Evolutionary conservation across 2,797 vertebrate species (phyloP).

Genomic region (Sparidentex hasta): DNA sequence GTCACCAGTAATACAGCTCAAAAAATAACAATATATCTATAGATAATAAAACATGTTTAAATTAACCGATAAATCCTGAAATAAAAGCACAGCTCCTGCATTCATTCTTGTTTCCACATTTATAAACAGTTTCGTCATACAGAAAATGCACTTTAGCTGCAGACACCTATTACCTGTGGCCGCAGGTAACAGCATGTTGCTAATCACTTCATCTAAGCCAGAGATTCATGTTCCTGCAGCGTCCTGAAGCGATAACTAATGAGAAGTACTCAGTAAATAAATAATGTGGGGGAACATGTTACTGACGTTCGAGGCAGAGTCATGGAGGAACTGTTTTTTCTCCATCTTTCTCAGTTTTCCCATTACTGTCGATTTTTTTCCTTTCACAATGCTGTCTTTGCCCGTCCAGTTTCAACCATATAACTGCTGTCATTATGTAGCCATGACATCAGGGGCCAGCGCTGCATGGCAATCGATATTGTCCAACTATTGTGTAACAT

Average conservation of each 20-base stretch:
- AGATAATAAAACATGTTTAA: not conserved
- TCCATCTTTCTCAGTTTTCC: not conserved
- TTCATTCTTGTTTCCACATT: not conserved
- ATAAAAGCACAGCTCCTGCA: not conserved
- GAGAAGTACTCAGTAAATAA: conserved; percentile 30
- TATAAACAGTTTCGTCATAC: not conserved
- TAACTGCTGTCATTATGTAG: not conserved
- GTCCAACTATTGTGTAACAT: not conserved
- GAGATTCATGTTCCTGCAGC: conserved; percentile 27
- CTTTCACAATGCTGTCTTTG: not conserved
- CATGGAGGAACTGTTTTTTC: not conserved
- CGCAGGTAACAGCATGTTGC: conserved; percentile 41
- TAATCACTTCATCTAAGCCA: conserved; percentile 62
- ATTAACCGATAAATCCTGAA: conserved; percentile 12
- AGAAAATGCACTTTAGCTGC: not conserved
- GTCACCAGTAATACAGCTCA: not conserved
- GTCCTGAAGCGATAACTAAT: conserved; percentile 25
- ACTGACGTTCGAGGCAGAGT: conserved; percentile 2
- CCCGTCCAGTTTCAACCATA: not conserved
- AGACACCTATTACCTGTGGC: not conserved
- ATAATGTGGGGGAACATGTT: conserved; percentile 19
- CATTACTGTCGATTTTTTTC: not conserved
- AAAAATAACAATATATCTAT: too few relatives aligned
- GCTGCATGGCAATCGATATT: not conserved
- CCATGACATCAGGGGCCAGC: too few relatives aligned